Evolutionary conservation across 2,888 invertebrate species (phyloP), one percentile per base, ranked within the genome.

Genomic region (Drosophila paramelanica): DNA sequence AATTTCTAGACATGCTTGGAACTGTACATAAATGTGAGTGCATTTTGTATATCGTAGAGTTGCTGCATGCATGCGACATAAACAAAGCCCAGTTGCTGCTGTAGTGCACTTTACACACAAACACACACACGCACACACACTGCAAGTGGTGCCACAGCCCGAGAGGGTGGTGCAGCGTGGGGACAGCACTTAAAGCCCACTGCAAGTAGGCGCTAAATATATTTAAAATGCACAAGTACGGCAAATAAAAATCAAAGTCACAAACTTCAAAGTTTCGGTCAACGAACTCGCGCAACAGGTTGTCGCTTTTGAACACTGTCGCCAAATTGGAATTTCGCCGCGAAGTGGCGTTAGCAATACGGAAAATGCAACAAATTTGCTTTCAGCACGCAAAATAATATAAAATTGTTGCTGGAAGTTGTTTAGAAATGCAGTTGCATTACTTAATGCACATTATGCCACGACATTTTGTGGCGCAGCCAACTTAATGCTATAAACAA

Each of bases 171-270:
- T 43, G 33, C 25, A 27, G 27, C 27, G 27, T 31, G 27, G 27
- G 27, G 27, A 31, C 27, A 7, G 25, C 17, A 59, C 58, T 64
- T 75, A 53, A 70, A 64, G 42, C 46, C 45, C 17, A 31, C 39
- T 27, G 53, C 41, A 78, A 74, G 52, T 67, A 64, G 66, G 57
- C 51, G 61, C 45, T 42, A 61, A 70, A 70, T 80, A 68, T 84
- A 88, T 86, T 86, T 73, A 83, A 86, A 75, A 83, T 87, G 66
- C 73, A 79, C 80, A 76, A 88, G 68, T 78, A 52, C 50, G 39
- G 49, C 68, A 59, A 49, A 66, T 39, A 62, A 52, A 69, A 55
- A 77, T 73, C 77, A 81, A 82, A 86, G 83, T 81, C 81, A 77
- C 70, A 57, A 62, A 67, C 31, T 47, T 47, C 11, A 39, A 41